Base-by-base conservation (phyloP, 2,888 invertebrate species). In the Gasteruption jaculator region DNA sequence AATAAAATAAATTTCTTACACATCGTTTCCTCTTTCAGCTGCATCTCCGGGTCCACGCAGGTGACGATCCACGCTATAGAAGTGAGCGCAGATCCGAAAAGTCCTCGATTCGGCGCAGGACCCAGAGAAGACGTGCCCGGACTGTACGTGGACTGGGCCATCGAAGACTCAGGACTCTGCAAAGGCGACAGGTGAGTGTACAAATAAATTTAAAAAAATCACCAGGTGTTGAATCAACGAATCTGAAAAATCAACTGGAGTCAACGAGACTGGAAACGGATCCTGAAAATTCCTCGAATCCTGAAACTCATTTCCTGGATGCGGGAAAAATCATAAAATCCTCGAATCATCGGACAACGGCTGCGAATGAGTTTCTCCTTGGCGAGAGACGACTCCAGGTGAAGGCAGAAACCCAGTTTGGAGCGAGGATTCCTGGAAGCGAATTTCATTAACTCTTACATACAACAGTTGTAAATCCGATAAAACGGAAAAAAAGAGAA, bases 111-210 rank as follows among this genome's bases (percentile, higher is more conserved):
- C 69, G 83, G 87, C 50, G 83, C 84, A 16, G 81, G 82, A 1
- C 78, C 80, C 11, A 76, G 81, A 41, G 79, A 83, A 11, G 81
- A 82, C 41, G 72, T 75, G 34, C 79, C 80, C 5, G 83, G 86
- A 8, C 75, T 83, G 14, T 82, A 78, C 64, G 78, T 91, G 25
- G 89, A 90, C 53, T 91, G 91, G 91, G 83, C 87, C 1, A 74
- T 85, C 4, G 90, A 91, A 55, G 83, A 85, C 53, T 79, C 84
- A 26, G 81, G 81, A 2, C 73, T 91, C 33, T 79, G 79, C 56
- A 80, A 84, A 57, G 89, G 87, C 24, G 91, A 91, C 74, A 78
- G 83, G 83, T 83, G 44, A 52, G 58, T 50, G 24, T n/a, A n/a
- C n/a, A n/a, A n/a, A n/a, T n/a, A n/a, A n/a, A n/a, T n/a, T n/a